Base-by-base conservation (phyloP, 2,888 invertebrate genomes). In the Cheilosia vulpina region DNA sequence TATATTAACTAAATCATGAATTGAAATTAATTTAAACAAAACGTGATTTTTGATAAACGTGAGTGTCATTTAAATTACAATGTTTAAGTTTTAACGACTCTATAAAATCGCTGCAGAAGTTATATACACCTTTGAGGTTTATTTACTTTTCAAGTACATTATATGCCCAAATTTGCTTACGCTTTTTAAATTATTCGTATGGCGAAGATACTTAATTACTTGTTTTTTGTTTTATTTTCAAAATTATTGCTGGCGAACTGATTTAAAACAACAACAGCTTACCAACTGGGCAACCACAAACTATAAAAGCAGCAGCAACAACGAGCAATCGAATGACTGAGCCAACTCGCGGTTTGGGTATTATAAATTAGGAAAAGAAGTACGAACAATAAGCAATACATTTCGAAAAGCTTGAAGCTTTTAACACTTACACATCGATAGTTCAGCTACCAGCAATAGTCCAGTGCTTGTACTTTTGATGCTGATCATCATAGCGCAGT, bases 391-490 rank as follows among this genome's bases (percentile, higher is more conserved):
- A 38, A 38, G 38, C 58, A 53, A 65, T 53, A 17, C 55, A 11
- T 13, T 69, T 47, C 34, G 24, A 17, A 72, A 68, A 83, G 82
- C 82, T 83, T 68, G 3, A 50, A 83, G 82, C 82, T 83, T 83
- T 82, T 50, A 65, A 27, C 58, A 71, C 60, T 53, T 38, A 72
- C 34, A 78, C 55, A 68, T 1, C 1, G 27, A 31, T 19, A 69
- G 38, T 43, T 62, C 2, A 24, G 24, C 11, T 53, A 57, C 57
- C 38, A 38, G 47, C 17, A 17, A 13, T 21, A 38, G 38, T 2
- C 4, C n/a, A n/a, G 19, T 50, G 58, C 27, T 50, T 47, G 17
- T 65, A 47, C 41, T 21, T 43, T 31, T 0, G 53, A 72, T 63
- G 1, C 2, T 58, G 50, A 45, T 52, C 43, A 68, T 60, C 76